A percentile compares a stretch with the other conserved stretches of the same genome.
Conservation (phyloP, 1,140 invertebrate species). For the Spodoptera frugiperda region DNA sequence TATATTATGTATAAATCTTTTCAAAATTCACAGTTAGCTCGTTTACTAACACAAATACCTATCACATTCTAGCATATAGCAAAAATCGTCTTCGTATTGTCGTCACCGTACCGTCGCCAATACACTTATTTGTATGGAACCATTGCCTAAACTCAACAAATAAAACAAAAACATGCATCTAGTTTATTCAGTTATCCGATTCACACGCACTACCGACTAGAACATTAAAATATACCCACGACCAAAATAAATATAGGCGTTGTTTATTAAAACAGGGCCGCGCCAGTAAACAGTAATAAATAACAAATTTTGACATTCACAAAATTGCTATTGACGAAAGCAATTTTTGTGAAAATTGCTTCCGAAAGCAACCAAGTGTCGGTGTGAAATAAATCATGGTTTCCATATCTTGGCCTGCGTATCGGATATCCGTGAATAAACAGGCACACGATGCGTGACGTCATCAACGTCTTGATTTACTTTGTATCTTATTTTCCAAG, state of each 20-base stretch:
- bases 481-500: neutral
- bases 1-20: too few species aligned
- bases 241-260: slow-evolving; percentile 19
- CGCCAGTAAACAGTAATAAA: slow-evolving; percentile 68
- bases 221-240: slow-evolving; percentile 11
- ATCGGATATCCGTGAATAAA: slow-evolving; percentile 25
- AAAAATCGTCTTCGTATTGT: too few species aligned
- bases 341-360: slow-evolving; percentile 72
- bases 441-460: slow-evolving; percentile 16
- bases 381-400: slow-evolving; percentile 62
- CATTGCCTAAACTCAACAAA: too few species aligned
- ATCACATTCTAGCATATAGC: too few species aligned
- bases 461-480: neutral
- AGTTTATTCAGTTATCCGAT: neutral
- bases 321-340: slow-evolving; percentile 69
- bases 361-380: slow-evolving; percentile 60
- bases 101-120: too few species aligned
- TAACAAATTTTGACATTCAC: slow-evolving; percentile 60
- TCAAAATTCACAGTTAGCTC: too few species aligned
- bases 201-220: neutral
- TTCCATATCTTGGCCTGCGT: slow-evolving; percentile 36
- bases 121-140: too few species aligned
- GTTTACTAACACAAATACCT: too few species aligned
- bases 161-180: too few species aligned
- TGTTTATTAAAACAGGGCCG: slow-evolving; percentile 26